These are phyloP conservation scores for Lutraria rhynchaena DNA, from an alignment of 1,140 invertebrate genomes.

Conservation along the genomic window DNA sequence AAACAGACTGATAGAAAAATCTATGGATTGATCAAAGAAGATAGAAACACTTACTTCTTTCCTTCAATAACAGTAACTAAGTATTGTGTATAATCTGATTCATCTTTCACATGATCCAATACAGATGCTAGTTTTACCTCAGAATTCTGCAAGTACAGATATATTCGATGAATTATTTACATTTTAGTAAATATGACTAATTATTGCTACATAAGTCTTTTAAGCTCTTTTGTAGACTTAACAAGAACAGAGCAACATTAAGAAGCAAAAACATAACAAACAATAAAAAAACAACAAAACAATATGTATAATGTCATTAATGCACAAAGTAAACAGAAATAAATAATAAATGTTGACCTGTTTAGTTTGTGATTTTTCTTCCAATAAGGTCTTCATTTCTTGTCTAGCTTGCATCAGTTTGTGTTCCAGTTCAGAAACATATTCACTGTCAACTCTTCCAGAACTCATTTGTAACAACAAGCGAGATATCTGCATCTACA, in stretches of 20 bases:
- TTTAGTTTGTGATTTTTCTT: slow-evolving; percentile 20
- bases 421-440: slow-evolving; percentile 41
- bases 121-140: slow-evolving; percentile 10
- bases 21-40: too few species aligned
- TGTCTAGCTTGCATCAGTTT: slow-evolving; percentile 39
- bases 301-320: too few species aligned
- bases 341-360: neutral
- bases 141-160: neutral
- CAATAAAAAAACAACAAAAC: too few species aligned
- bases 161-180: too few species aligned
- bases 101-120: neutral
- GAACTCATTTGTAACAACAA: slow-evolving; percentile 40
- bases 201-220: too few species aligned
- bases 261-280: too few species aligned
- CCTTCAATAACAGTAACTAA: slow-evolving; percentile 32
- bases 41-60: slow-evolving; percentile 35
- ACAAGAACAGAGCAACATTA: too few species aligned
- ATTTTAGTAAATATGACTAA: too few species aligned
- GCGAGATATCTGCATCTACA: slow-evolving; percentile 52
- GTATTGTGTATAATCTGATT: slow-evolving; percentile 33
- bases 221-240: too few species aligned
- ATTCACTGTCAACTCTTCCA: slow-evolving; percentile 35
- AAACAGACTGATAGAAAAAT: too few species aligned
- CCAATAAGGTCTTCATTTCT: slow-evolving; percentile 49
- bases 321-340: too few species aligned